Percentiles rank a stretch among this genome's conserved stretches.
phyloP scores from a whole-genome alignment of 2,888 invertebrate genomes.

The Tiliacea aurago region DNA sequence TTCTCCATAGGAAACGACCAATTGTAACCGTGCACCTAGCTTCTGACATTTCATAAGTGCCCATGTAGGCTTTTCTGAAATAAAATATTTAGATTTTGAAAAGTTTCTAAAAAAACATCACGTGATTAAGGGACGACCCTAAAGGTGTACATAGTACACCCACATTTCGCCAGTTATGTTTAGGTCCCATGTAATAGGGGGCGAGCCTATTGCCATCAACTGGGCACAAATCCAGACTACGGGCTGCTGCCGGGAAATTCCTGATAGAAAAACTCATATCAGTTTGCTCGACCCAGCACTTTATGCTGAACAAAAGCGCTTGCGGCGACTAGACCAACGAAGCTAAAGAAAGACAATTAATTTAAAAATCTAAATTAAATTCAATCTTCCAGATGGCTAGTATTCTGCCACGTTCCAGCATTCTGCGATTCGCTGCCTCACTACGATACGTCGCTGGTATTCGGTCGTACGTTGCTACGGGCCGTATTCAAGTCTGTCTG shows the following conservation, averaged over 20 bases:
- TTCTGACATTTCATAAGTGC: too few species aligned
- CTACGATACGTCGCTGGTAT: slow-evolving; percentile 97
- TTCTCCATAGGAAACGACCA: too few species aligned
- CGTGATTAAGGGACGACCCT: too few species aligned
- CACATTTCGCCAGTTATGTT: too few species aligned
- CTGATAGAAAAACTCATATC: not conserved
- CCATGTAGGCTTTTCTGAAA: too few species aligned
- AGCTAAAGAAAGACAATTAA: not conserved
- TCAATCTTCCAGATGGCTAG: slow-evolving; percentile 93
- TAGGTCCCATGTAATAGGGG: not conserved
- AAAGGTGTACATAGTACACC: not conserved
- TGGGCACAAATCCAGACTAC: not conserved
- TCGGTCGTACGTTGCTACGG: slow-evolving; percentile 96
- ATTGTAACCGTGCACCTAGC: too few species aligned
- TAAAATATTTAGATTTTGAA: too few species aligned
- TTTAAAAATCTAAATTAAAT: not conserved
- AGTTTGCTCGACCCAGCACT: not conserved
- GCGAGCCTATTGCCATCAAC: not conserved
- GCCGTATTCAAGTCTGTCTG: slow-evolving; percentile 96
- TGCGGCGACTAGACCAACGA: not conserved
- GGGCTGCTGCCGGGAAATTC: too few species aligned
- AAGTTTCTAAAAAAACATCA: too few species aligned
- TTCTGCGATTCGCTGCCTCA: slow-evolving; percentile 98
- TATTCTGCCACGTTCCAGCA: slow-evolving; percentile 98
- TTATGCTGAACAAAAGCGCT: not conserved